These are phyloP conservation scores for Aporophyla nigra DNA, from an alignment of 2,888 invertebrate genomes.

Conservation along the genomic window DNA sequence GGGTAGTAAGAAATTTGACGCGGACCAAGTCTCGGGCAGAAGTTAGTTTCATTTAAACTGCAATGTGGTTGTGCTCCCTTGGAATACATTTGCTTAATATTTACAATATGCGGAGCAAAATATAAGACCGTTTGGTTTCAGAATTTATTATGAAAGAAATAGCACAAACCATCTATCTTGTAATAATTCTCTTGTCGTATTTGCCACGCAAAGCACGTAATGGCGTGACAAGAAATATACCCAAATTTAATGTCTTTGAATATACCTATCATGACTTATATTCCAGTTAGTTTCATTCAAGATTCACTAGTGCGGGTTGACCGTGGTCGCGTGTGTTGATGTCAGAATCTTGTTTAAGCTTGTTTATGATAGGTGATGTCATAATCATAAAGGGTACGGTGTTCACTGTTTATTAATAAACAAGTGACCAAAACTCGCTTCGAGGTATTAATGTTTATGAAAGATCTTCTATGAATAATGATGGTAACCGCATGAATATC, in stretches of 20 bases:
- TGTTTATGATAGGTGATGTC: conserved; percentile 53
- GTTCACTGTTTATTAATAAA: conserved; percentile 41
- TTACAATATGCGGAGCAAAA: conserved; percentile 30
- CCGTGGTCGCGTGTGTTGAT: conserved; percentile 21
- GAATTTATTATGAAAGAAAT: conserved; percentile 45
- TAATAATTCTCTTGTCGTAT: conserved; percentile 26
- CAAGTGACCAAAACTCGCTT: conserved; percentile 25
- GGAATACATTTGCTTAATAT: conserved; percentile 48
- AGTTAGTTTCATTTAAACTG: conserved; percentile 41
- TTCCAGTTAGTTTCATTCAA: conserved; percentile 32
- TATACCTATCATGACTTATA: conserved; percentile 1
- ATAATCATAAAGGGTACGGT: conserved; percentile 34
- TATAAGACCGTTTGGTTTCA: conserved; percentile 20
- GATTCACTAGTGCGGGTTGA: conserved; percentile 13
- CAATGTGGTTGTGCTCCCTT: conserved; percentile 17
- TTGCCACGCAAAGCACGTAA: conserved; percentile 8
- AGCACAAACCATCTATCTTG: conserved; percentile 19
- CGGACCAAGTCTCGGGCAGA: no score
- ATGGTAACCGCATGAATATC: conserved; percentile 2
- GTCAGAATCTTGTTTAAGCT: conserved; percentile 36
- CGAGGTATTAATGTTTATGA: not conserved
- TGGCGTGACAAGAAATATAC: conserved; percentile 11
- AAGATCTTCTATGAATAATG: conserved; percentile 1
- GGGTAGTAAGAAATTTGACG: no score
- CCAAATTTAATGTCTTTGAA: no score